Evolutionary conservation across 2,888 invertebrate species (phyloP), one percentile per base, ranked within the genome.

Genomic region (Apamea anceps): DNA sequence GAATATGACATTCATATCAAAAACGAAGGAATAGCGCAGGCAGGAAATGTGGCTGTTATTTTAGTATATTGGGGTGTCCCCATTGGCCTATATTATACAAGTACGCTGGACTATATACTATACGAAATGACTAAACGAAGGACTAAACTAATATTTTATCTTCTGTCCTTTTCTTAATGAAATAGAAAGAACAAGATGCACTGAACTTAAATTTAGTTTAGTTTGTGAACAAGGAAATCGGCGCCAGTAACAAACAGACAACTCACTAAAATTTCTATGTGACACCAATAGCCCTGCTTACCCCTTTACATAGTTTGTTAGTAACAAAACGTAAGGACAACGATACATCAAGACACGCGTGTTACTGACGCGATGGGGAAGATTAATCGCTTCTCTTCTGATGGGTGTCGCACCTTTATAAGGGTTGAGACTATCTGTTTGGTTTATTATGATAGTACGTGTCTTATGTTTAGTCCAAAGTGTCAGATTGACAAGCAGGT

Each of bases 331-430:
- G 60, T 60, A 71, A 42, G 15, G 71, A 74, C 70, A 75, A 66
- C 77, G 71, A 85, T 85, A 84, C 73, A 87, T 85, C 85, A 87
- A 68, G 72, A 42, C 75, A 75, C 77, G 80, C 67, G 63, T 85
- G 85, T 37, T 12, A 10, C 70, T 85, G 87, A 85, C 87, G n/a
- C n/a, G 67, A 76, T 66, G 70, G 13, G 45, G 54, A 28, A 78
- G 85, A 85, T 87, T 84, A 85, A 85, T 87, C 54, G 77, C 66
- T 12, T 54, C 32, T 42, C 48, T 71, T 70, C 13, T 63, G 67
- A 80, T 86, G 75, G 74, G 18, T 65, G 70, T 48, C 57, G 1
- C n/a, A 77, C 76, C 74, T 77, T 76, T 51, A 45, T n/a, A 77
- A 70, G 78, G 78, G 57, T 60, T 83, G 42, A 6, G 10, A 48